Percentiles rank a stretch among this genome's conserved stretches.
Conservation (phyloP, 1,140 invertebrate species). For the Leptopilina boulardi region DNA sequence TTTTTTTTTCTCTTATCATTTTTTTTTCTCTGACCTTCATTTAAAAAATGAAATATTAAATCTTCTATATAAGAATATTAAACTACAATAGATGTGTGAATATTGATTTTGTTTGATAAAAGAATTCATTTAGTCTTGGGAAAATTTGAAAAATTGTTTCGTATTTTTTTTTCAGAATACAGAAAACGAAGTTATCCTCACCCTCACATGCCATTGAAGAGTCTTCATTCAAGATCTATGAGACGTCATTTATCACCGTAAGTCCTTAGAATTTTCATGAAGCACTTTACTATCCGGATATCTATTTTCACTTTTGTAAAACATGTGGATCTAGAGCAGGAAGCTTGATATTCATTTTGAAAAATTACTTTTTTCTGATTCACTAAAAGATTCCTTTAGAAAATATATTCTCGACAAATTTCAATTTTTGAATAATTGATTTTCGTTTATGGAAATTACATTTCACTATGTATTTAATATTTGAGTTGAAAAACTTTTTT, state of each 20-base stretch:
- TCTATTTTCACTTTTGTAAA: not conserved
- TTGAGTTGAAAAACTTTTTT: too few species aligned
- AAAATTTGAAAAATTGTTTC: slow-evolving; percentile 27
- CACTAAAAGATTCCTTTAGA: not conserved
- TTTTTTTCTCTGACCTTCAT: not conserved
- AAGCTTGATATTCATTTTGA: not conserved
- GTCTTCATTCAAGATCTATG: slow-evolving; percentile 74
- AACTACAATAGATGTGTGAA: too few species aligned
- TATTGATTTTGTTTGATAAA: not conserved
- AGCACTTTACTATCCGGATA: slow-evolving; percentile 6
- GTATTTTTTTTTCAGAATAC: slow-evolving; percentile 77
- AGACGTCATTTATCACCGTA: slow-evolving; percentile 73
- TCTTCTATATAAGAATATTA: not conserved
- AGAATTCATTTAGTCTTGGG: not conserved
- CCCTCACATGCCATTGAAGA: slow-evolving; percentile 80
- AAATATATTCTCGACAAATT: not conserved
- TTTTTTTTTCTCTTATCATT: slow-evolving; percentile 4
- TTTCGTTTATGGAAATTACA: too few species aligned
- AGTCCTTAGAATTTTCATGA: slow-evolving; percentile 53
- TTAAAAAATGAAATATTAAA: not conserved
- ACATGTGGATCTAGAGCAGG: not conserved
- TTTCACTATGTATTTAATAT: too few species aligned
- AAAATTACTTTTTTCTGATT: not conserved
- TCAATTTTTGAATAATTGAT: too few species aligned
- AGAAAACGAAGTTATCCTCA: slow-evolving; percentile 82